A percentile compares a stretch with the other conserved stretches of the same genome.
Conservation (phyloP, 2,797 vertebrate genomes). For the Heterohyrax brucei region DNA sequence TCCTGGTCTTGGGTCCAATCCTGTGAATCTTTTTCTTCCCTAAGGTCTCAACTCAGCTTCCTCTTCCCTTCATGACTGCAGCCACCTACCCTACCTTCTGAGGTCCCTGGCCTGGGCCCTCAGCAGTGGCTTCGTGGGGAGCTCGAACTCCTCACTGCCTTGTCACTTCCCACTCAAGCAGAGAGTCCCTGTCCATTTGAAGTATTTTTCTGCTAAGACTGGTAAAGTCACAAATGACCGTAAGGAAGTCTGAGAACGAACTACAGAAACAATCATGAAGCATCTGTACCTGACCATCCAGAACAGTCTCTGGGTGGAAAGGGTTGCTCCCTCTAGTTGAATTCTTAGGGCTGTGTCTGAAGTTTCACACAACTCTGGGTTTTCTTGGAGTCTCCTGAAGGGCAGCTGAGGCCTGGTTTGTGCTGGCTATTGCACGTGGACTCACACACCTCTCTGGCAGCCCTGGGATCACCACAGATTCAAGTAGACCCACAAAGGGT, state of each 20-base stretch:
- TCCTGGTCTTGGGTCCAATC: neutral
- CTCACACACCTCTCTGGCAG: neutral
- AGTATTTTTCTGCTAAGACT: neutral
- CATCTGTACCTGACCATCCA: neutral
- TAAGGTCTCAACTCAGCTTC: fast-evolving
- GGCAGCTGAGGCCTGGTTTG: slow-evolving; percentile 14
- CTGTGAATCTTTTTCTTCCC: neutral
- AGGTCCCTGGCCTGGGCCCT: neutral
- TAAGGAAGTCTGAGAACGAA: neutral
- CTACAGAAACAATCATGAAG: neutral
- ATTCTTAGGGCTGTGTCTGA: neutral
- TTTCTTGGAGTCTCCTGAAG: slow-evolving; percentile 55
- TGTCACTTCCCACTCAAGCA: neutral
- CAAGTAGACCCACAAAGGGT: neutral
- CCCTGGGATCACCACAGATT: neutral
- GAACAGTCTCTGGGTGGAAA: neutral
- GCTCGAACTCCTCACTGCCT: neutral
- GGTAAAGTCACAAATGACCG: neutral
- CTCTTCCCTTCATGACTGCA: slow-evolving; percentile 54
- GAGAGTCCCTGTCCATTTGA: neutral
- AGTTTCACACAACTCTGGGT: slow-evolving; percentile 14
- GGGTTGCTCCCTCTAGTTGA: neutral
- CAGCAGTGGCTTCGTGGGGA: neutral
- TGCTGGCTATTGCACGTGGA: neutral
- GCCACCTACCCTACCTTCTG: neutral